A percentile compares a stretch with the other conserved stretches of the same genome.
phyloP scores from a whole-genome alignment of 2,797 vertebrate genomes.

The Ceyx erithaca region DNA sequence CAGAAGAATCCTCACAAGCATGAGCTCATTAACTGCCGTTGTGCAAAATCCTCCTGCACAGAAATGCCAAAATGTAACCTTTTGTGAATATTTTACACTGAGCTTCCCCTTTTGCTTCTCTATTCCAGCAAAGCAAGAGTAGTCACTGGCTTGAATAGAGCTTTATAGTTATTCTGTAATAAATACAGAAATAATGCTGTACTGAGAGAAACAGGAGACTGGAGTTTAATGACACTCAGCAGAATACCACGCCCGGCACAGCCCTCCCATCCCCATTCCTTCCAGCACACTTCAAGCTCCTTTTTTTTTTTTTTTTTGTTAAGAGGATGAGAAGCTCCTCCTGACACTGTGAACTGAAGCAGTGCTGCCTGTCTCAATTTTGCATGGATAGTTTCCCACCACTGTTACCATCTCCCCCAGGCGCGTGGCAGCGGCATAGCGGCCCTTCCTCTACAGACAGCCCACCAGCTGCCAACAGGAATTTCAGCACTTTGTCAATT shows the following conservation, averaged over 20 bases:
- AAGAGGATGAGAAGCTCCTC: slow-evolving; percentile 34
- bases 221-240: neutral
- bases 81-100: neutral
- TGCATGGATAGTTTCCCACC: slow-evolving; percentile 46
- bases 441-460: slow-evolving; percentile 18
- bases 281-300: slow-evolving; percentile 63
- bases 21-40: neutral
- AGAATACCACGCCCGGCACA: neutral
- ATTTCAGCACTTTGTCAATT: slow-evolving; percentile 67
- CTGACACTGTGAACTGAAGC: slow-evolving; percentile 47
- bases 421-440: slow-evolving; percentile 31
- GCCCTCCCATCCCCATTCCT: slow-evolving; percentile 40
- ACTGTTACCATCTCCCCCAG: slow-evolving; percentile 10
- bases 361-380: slow-evolving; percentile 38
- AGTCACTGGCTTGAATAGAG: neutral
- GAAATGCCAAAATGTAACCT: neutral
- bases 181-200: neutral
- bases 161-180: neutral
- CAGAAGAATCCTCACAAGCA: neutral
- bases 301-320: neutral
- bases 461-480: slow-evolving; percentile 68
- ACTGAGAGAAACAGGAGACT: neutral
- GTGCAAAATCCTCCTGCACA: neutral
- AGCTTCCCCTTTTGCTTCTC: neutral
- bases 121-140: neutral